These are phyloP conservation scores for Myrmecobius fasciatus DNA, from an alignment of 2,113 vertebrate species.

Conservation along the genomic window DNA sequence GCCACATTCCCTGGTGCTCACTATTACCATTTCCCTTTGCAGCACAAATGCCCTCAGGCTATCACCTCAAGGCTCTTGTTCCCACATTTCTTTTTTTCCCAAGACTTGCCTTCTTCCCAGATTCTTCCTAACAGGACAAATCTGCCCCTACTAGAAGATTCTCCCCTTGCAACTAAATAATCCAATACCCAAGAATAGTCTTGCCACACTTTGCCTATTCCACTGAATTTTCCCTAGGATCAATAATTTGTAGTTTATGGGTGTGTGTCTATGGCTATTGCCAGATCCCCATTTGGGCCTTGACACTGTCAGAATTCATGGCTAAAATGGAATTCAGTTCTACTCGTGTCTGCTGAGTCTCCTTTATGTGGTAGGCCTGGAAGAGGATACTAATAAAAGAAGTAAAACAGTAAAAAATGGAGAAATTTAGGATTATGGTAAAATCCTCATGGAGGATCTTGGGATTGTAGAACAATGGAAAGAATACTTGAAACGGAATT, in stretches of 20 bases:
- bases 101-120: neutral
- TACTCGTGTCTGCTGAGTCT: neutral
- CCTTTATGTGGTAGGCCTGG: neutral
- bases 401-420: neutral
- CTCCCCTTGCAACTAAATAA: neutral
- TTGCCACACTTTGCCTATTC: neutral
- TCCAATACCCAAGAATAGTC: neutral
- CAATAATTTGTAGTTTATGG: neutral
- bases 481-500: neutral
- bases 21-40: neutral
- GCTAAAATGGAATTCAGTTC: neutral
- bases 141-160: no score
- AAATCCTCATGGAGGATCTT: neutral
- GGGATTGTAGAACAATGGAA: neutral
- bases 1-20: neutral
- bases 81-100: no score
- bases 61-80: neutral
- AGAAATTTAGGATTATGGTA: no score
- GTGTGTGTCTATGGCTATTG: neutral
- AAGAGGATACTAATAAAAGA: neutral
- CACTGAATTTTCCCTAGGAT: neutral
- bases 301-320: neutral
- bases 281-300: neutral
- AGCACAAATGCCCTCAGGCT: neutral
- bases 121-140: neutral